These are phyloP conservation scores for Micoletzkya japonica DNA, from an alignment of 2,888 invertebrate species.

Conservation along the genomic window DNA sequence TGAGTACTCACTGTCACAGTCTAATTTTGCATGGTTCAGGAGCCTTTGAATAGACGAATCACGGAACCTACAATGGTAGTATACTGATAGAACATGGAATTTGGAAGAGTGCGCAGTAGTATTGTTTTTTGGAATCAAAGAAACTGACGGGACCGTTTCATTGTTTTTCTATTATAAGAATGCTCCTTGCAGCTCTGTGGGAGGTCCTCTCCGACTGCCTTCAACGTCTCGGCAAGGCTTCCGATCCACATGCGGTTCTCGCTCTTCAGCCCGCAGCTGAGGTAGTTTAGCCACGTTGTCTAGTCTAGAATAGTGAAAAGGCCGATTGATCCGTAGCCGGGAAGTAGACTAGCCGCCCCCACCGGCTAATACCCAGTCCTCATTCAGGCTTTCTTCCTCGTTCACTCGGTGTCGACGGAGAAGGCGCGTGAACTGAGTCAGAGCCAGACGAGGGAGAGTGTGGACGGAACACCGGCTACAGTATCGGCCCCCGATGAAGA, in stretches of 20 bases:
- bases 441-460: conserved; percentile 30
- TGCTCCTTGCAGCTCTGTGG: conserved; percentile 71
- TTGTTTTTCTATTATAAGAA: too few species aligned
- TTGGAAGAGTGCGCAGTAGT: too few species aligned
- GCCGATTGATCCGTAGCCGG: too few species aligned
- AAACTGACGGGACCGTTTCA: too few species aligned
- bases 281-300: conserved; percentile 32
- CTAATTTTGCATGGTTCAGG: too few species aligned
- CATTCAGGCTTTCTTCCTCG: conserved; percentile 79
- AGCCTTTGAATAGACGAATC: too few species aligned
- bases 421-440: conserved; percentile 30
- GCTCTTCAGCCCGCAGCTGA: conserved; percentile 85
- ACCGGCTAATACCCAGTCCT: too few species aligned
- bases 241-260: conserved; percentile 84
- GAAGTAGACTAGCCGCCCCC: too few species aligned
- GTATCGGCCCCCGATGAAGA: conserved; percentile 70
- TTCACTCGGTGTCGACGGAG: conserved; percentile 72
- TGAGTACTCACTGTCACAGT: not conserved
- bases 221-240: conserved; percentile 78
- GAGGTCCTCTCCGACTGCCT: conserved; percentile 79
- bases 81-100: too few species aligned
- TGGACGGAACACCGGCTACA: conserved; percentile 25
- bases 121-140: too few species aligned
- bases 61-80: too few species aligned
- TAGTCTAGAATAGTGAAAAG: too few species aligned